These are phyloP conservation scores for Aplocera efformata DNA, from an alignment of 2,888 invertebrate species.

Conservation along the genomic window DNA sequence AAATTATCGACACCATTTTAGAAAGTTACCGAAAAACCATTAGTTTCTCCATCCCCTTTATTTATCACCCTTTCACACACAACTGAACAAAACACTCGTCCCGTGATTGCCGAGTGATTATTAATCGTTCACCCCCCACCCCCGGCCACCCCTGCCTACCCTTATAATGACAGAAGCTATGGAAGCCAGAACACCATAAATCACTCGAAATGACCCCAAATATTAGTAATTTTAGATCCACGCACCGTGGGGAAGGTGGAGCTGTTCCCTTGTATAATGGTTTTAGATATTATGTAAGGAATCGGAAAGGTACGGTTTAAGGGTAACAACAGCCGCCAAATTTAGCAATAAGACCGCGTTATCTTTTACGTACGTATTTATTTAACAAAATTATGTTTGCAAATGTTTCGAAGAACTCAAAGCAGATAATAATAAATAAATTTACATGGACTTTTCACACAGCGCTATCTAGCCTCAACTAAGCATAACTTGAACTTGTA, in stretches of 20 bases:
- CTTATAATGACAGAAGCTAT: constrained; percentile 20
- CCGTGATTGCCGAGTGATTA: constrained; percentile 24
- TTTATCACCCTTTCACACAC: constrained; percentile 15
- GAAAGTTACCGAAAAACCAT: neutral
- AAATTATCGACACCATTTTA: no score
- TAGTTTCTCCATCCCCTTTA: neutral
- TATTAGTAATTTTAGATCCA: constrained; percentile 52
- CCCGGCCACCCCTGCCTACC: constrained; percentile 7
- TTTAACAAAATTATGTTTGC: no score
- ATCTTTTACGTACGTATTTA: no score
- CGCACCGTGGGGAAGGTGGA: constrained; percentile 22
- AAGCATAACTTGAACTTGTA: no score
- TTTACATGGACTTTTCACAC: no score
- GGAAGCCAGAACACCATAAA: constrained; percentile 48
- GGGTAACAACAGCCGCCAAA: no score
- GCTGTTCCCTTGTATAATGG: constrained; percentile 13
- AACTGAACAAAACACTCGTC: constrained; percentile 13
- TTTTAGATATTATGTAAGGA: constrained; percentile 1
- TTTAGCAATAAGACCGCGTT: no score
- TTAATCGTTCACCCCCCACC: constrained; percentile 23
- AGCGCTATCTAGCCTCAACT: no score
- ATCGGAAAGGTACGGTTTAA: no score
- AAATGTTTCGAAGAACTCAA: no score
- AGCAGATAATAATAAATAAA: no score
- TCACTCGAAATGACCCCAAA: constrained; percentile 56